phyloP scores from a whole-genome alignment of 2,797 vertebrate genomes.

The Octomys mimax region DNA sequence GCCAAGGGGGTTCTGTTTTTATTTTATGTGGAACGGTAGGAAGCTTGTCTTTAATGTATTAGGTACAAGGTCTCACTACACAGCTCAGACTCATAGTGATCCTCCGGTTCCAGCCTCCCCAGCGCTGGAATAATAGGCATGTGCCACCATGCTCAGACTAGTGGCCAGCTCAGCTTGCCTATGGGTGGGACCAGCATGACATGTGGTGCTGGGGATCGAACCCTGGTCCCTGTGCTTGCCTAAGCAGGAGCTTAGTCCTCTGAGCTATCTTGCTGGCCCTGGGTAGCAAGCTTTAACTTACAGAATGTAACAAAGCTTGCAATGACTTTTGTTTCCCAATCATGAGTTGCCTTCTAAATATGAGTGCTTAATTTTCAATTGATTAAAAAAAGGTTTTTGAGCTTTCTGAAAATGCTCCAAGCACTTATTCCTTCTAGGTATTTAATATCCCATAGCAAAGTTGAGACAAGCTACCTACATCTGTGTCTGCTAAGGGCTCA shows the following conservation, averaged over 20 bases:
- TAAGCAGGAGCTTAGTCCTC: too few relatives aligned
- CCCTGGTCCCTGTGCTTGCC: too few relatives aligned
- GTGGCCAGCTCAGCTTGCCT: too few relatives aligned
- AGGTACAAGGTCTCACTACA: too few relatives aligned
- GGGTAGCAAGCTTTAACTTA: neutral
- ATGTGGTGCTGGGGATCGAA: too few relatives aligned
- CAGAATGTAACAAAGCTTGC: neutral
- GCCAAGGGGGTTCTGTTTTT: neutral
- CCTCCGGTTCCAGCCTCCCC: too few relatives aligned
- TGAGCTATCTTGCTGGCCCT: too few relatives aligned
- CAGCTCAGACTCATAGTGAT: too few relatives aligned
- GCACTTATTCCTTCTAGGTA: neutral
- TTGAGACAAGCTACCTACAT: neutral
- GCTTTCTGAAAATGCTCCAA: slow-evolving; percentile 5
- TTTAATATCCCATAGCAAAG: slow-evolving; percentile 21
- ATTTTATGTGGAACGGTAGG: neutral
- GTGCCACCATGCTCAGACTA: too few relatives aligned
- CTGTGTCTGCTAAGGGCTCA: neutral
- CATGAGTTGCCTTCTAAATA: neutral
- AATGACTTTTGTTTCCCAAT: neutral
- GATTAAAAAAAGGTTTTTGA: neutral
- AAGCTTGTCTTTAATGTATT: neutral
- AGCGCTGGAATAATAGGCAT: too few relatives aligned
- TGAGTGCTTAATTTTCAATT: neutral
- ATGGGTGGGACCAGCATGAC: too few relatives aligned